These are phyloP conservation scores for Oncopodura yosiiana DNA, from an alignment of 1,140 invertebrate genomes.

Conservation along the genomic window DNA sequence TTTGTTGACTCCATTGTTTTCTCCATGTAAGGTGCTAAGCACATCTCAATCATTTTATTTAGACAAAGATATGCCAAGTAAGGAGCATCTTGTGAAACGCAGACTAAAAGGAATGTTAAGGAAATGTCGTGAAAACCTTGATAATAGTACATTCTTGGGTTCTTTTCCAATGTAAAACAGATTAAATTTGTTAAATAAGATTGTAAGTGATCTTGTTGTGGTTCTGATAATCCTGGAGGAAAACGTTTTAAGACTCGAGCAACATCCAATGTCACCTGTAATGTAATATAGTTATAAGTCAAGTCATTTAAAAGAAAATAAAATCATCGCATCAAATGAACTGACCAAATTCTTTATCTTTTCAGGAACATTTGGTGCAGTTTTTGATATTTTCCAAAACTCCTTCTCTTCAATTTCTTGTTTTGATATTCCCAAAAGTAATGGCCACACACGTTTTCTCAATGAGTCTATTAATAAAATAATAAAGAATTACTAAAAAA, in stretches of 20 bases:
- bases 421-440: slow-evolving; percentile 23
- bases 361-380: slow-evolving; percentile 13
- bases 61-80: slow-evolving; percentile 31
- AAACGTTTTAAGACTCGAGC: slow-evolving; percentile 32
- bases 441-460: slow-evolving; percentile 26
- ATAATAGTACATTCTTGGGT: slow-evolving; percentile 30
- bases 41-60: slow-evolving; percentile 26
- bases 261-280: slow-evolving; percentile 29
- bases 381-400: slow-evolving; percentile 1
- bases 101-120: slow-evolving; percentile 32
- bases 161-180: slow-evolving; percentile 23
- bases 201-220: slow-evolving; percentile 33
- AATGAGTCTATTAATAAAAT: slow-evolving; percentile 21
- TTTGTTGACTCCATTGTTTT: slow-evolving; percentile 31
- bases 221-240: slow-evolving; percentile 32
- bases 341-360: slow-evolving; percentile 28
- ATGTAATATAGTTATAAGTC: not conserved
- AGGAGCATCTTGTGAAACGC: slow-evolving; percentile 24
- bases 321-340: not conserved
- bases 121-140: slow-evolving; percentile 36
- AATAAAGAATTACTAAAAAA: not conserved
- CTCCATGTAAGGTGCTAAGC: slow-evolving; percentile 31
- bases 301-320: not conserved
- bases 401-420: slow-evolving; percentile 14
- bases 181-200: slow-evolving; percentile 25